Percentiles rank a stretch among this genome's conserved stretches.
Evolutionary conservation across 2,888 invertebrate genomes (phyloP).

Genomic region (Uloborus plumipes): DNA sequence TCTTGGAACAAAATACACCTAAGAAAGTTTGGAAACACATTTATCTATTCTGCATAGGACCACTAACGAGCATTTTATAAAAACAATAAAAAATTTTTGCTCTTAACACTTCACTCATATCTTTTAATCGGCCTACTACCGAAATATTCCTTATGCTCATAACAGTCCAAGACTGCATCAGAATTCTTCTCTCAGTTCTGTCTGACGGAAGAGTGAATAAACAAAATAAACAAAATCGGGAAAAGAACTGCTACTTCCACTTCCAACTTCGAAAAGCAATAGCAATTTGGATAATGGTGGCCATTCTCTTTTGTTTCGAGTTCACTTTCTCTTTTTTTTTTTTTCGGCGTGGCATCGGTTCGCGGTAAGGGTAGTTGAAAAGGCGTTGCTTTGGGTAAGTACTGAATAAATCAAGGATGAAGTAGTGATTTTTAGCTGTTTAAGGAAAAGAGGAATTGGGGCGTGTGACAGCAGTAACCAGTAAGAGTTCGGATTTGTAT

Average conservation of each 20-base stretch:
- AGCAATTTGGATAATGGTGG: conserved; percentile 25
- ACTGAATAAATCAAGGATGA: conserved; percentile 5
- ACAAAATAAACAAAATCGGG: background rate
- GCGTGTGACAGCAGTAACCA: no score
- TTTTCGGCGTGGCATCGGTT: background rate
- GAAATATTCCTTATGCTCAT: background rate
- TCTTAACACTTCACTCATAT: no score
- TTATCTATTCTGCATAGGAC: no score
- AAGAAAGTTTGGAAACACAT: no score
- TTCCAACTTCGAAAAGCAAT: no score
- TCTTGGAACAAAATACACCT: no score
- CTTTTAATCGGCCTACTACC: no score
- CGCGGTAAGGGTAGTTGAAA: background rate
- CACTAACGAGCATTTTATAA: background rate
- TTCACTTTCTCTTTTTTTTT: background rate
- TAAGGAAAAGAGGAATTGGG: background rate
- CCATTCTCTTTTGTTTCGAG: conserved; percentile 3
- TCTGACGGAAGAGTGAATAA: conserved; percentile 3
- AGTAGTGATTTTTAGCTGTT: conserved; percentile 15
- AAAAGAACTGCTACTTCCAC: conserved; percentile 11
- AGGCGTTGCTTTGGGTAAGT: conserved; percentile 13
- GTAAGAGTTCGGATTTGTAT: no score
- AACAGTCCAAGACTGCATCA: conserved; percentile 9
- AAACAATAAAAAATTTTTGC: background rate
- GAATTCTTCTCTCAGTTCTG: conserved; percentile 5